Base-by-base conservation (phyloP, 1,140 invertebrate species). In the Asbolus verrucosus region DNA sequence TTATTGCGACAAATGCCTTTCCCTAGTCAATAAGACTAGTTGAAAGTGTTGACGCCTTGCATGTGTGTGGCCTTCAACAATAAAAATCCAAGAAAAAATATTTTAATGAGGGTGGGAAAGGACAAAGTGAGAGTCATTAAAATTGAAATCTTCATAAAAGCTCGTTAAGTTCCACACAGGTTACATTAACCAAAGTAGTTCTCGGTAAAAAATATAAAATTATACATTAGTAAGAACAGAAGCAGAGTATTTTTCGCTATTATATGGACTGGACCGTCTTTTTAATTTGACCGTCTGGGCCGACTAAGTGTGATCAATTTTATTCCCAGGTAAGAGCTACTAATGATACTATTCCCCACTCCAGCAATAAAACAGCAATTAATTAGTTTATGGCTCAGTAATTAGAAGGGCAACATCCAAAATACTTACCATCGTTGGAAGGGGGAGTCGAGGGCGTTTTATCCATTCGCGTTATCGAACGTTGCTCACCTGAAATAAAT, bases 381-480 rank as follows among this genome's bases (percentile, higher is more conserved):
- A 50, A 50, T 50, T 50, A 50, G 15, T n/a, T n/a, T n/a, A n/a
- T 19, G 8, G 19, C 15, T 50, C 33, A n/a, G 33, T 36, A 36
- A 36, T 36, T 43, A 43, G 15, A 43, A 43, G 39, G 15, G 39
- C 39, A 43, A 43, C 15, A 43, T 43, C 33, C 11, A 11, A 38
- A 38, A 41, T n/a, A 18, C 75, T 79, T 76, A 81, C 79, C 78
- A 67, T 79, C 79, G 46, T 80, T 75, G 27, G 80, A 81, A 46
- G 75, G 75, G 19, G 80, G 80, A 11, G 80, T 81, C 46, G 79
- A 79, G 9, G 80, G 78, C 15, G 79, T 75, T 67, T 81, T 81
- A 27, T 81, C 79, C 50, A 80, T 46, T 63, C 77, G 73, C 9
- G 72, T 74, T 31, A 79, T 70, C 21, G 77, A 73, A 36, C 76